A percentile compares a stretch with the other conserved stretches of the same genome.
phyloP scores from a whole-genome alignment of 2,113 vertebrate genomes.

The Potamarius usumacintae region DNA sequence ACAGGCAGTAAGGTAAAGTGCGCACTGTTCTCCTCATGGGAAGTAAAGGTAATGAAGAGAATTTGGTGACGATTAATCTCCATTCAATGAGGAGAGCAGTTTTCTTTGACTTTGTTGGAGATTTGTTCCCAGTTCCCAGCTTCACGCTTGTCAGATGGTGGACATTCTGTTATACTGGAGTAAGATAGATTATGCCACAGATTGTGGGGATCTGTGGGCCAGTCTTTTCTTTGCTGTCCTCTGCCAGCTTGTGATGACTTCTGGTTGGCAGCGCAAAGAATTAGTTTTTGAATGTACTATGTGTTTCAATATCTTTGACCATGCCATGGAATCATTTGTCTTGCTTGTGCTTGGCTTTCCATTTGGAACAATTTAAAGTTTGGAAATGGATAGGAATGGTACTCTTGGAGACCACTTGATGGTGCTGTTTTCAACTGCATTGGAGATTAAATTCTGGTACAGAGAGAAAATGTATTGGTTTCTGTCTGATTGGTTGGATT shows the following conservation, averaged over 20 bases:
- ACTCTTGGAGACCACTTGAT: slow-evolving; percentile 60
- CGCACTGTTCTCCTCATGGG: background rate
- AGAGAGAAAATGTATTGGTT: background rate
- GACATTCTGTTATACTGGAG: slow-evolving; percentile 20
- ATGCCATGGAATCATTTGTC: too few species aligned
- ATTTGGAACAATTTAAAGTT: background rate
- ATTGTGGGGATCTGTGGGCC: slow-evolving; percentile 37
- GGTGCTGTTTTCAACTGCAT: slow-evolving; percentile 58
- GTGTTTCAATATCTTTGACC: background rate
- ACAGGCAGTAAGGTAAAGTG: background rate
- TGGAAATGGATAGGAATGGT: slow-evolving; percentile 12
- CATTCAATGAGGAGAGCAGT: background rate
- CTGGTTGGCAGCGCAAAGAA: slow-evolving; percentile 7
- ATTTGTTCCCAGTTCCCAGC: background rate
- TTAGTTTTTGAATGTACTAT: background rate
- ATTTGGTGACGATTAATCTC: background rate
- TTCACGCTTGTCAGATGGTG: slow-evolving; percentile 34
- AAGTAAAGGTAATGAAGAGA: background rate
- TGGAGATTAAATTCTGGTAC: background rate
- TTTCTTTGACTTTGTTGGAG: background rate
- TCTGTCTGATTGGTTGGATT: background rate
- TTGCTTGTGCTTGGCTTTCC: background rate
- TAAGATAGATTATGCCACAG: slow-evolving; percentile 30
- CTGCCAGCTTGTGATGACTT: slow-evolving; percentile 16
- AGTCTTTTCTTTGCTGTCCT: background rate